Percentiles rank a stretch among this genome's conserved stretches.
phyloP scores from a whole-genome alignment of 2,888 invertebrate genomes.

The Bruchidius siliquastri region DNA sequence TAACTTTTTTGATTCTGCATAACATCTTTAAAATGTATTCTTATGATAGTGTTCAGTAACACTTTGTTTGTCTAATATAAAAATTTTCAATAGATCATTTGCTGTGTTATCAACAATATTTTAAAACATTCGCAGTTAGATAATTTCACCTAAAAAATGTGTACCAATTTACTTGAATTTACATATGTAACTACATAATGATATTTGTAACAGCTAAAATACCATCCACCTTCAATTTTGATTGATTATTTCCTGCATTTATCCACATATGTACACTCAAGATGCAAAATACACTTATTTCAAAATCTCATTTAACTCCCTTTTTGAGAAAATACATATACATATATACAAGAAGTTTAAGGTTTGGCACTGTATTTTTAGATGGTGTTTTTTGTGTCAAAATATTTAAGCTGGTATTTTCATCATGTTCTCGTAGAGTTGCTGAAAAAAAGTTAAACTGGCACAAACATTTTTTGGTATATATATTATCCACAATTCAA shows the following conservation, averaged over 20 bases:
- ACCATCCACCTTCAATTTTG: background rate
- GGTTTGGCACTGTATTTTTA: background rate
- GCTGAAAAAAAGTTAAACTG: background rate
- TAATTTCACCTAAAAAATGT: background rate
- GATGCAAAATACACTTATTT: too few relatives aligned
- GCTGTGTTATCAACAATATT: background rate
- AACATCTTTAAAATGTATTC: background rate
- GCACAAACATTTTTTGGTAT: background rate
- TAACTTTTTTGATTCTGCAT: background rate
- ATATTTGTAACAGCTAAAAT: background rate
- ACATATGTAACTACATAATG: too few relatives aligned
- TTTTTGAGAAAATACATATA: too few relatives aligned
- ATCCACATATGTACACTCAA: too few relatives aligned
- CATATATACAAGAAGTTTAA: too few relatives aligned
- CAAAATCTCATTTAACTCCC: too few relatives aligned
- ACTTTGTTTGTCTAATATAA: background rate
- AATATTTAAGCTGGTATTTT: background rate
- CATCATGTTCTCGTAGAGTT: background rate
- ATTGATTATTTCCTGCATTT: background rate
- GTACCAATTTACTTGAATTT: background rate
- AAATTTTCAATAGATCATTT: background rate
- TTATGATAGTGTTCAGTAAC: background rate
- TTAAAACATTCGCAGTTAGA: background rate
- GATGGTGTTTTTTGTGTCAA: background rate
- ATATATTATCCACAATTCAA: too few relatives aligned